Evolutionary conservation across 53 echinoderm and acorn worm species (phyloP), one percentile per base, ranked within the genome.

Genomic region (Antedon mediterranea): DNA sequence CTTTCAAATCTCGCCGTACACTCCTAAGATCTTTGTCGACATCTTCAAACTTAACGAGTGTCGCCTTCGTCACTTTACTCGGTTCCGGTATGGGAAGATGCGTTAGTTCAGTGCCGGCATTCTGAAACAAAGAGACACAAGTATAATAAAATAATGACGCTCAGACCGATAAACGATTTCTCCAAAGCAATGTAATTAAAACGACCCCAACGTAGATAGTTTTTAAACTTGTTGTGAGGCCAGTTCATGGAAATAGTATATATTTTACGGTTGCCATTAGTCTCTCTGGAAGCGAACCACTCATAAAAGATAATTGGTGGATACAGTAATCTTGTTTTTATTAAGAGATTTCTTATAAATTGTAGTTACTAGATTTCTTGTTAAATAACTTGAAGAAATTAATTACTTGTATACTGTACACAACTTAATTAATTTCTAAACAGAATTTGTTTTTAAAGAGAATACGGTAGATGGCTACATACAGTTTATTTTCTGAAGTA

Each of bases 11-110:
- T 72, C 83, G 87, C 74, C 87, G 81, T 31, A 89, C 81, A 57
- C 76, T 91, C 75, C 77, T 83, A n/a, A 91, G 79, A 33, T 91
- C 95, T 79, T 91, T 95, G 5, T 87, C 83, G 42, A 95, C 77
- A 37, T 95, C 97, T 30, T 95, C 97, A 87, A 95, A 92, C 82
- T 95, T 95, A 72, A 95, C 43, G 71, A 89, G 97, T 18, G 89
- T 77, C 32, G 97, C 91, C 75, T 95, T 89, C 72, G 79, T 79
- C 29, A 95, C 83, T 71, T 87, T 84, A 8, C 87, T 80, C 27
- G 97, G 89, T 3, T 95, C 91, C 26, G 97, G 97, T 0, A 95
- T 43, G 0, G 97, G 97, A 44, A 79, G 91, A 1, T 73, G 77
- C 27, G 88, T 74, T 41, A 82, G 44, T 43, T 91, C 91, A 20